These are phyloP conservation scores for Hirtodrosophila duncani DNA, from an alignment of 2,888 invertebrate species.

Conservation along the genomic window DNA sequence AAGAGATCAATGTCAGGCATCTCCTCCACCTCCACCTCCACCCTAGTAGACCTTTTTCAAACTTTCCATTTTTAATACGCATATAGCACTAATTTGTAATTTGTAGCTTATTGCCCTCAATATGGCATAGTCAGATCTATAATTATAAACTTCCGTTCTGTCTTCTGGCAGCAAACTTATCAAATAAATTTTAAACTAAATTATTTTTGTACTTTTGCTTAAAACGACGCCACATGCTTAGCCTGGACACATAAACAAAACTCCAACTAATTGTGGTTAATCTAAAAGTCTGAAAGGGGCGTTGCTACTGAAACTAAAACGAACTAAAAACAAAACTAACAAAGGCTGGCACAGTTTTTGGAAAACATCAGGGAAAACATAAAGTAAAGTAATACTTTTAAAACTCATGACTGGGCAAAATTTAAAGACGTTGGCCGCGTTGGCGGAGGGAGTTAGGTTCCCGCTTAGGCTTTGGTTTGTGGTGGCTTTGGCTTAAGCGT, in stretches of 20 bases:
- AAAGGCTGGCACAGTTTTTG: too few species aligned
- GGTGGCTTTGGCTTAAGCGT: slow-evolving; percentile 34
- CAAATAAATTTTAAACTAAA: too few species aligned
- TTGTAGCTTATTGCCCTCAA: too few species aligned
- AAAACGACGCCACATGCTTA: slow-evolving; percentile 24
- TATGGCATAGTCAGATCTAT: too few species aligned
- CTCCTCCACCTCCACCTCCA: too few species aligned
- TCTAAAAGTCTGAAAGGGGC: slow-evolving; percentile 12
- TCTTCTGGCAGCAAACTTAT: too few species aligned
- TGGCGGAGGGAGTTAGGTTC: not conserved
- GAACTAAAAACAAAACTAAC: slow-evolving; percentile 1
- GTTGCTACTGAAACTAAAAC: slow-evolving; percentile 30
- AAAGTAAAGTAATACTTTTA: slow-evolving; percentile 63
- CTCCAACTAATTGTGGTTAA: slow-evolving; percentile 47
- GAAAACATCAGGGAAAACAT: slow-evolving; percentile 48
- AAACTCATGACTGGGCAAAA: slow-evolving; percentile 54
- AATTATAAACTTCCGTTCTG: too few species aligned
- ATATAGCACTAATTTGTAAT: too few species aligned
- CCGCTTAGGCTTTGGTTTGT: slow-evolving; percentile 20
- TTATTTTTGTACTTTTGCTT: too few species aligned
- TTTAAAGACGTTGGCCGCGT: slow-evolving; percentile 2
- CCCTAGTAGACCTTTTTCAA: too few species aligned
- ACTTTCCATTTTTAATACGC: too few species aligned
- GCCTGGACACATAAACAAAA: slow-evolving; percentile 37
- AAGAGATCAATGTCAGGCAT: too few species aligned